phyloP scores from a whole-genome alignment of 2,113 vertebrate genomes.

The Speoplatyrhinus poulsoni region DNA sequence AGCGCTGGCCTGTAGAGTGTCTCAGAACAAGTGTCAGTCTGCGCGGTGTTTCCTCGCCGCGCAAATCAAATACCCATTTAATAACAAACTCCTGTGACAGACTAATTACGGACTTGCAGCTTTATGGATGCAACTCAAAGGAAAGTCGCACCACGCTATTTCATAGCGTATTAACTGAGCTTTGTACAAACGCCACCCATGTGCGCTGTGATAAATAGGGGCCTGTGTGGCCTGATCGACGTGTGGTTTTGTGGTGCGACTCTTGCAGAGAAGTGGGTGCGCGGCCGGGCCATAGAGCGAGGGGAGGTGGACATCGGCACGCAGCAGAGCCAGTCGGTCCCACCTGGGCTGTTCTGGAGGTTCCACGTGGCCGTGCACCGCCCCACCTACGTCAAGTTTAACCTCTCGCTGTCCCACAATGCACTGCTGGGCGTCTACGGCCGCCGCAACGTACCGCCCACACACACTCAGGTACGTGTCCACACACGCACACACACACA shows the following conservation, averaged over 20 bases:
- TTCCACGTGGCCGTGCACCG: conserved; percentile 96
- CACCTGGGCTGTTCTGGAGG: conserved; percentile 96
- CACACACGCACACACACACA: background rate
- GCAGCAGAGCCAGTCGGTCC: conserved; percentile 91
- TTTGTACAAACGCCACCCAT: too few relatives aligned
- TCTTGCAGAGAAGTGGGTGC: conserved; percentile 73
- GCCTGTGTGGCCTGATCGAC: background rate
- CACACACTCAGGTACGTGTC: conserved; percentile 92
- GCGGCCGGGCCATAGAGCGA: conserved; percentile 89
- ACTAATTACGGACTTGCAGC: too few relatives aligned
- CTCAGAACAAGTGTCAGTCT: background rate
- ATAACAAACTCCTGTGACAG: too few relatives aligned
- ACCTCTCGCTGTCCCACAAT: conserved; percentile 92
- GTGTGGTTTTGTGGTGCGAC: conserved; percentile 6
- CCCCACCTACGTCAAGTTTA: conserved; percentile 95
- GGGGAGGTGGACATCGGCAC: conserved; percentile 93
- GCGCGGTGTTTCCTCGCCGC: conserved; percentile 16
- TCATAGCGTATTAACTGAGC: too few relatives aligned
- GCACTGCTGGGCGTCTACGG: conserved; percentile 96
- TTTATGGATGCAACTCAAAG: too few relatives aligned
- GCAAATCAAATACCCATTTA: too few relatives aligned
- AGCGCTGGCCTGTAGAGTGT: too few relatives aligned
- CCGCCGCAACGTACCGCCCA: conserved; percentile 95
- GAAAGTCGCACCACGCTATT: too few relatives aligned
- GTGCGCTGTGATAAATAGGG: too few relatives aligned